Conservation (phyloP, 2,113 vertebrate species). For the Egretta garzetta region DNA sequence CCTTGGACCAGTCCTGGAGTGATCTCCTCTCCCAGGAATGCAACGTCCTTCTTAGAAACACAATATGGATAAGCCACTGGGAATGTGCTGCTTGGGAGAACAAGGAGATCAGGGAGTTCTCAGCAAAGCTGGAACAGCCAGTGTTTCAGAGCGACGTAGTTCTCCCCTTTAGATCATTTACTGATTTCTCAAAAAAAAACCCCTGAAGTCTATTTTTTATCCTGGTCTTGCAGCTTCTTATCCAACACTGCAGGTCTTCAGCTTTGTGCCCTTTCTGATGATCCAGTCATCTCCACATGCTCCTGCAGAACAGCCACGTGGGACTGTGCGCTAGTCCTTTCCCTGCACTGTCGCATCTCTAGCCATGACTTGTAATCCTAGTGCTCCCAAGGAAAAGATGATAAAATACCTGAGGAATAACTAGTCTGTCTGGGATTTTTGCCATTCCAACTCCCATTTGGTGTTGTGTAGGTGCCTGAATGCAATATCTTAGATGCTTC, state of each 20-base stretch:
- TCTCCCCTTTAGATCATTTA: background rate
- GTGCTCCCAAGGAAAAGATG: background rate
- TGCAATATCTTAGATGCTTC: background rate
- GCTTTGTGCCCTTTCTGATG: background rate
- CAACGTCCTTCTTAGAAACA: background rate
- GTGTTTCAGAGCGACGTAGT: background rate
- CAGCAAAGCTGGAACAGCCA: background rate
- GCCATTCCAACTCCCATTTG: background rate
- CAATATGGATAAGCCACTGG: background rate
- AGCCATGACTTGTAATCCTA: background rate
- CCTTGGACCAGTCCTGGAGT: background rate
- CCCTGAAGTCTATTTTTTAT: background rate
- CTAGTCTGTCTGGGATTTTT: background rate
- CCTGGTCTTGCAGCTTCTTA: background rate
- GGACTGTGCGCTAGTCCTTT: background rate
- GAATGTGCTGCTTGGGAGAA: background rate
- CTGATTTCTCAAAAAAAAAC: background rate
- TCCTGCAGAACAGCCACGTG: background rate
- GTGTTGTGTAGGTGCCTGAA: background rate
- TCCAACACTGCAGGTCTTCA: background rate
- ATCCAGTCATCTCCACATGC: background rate
- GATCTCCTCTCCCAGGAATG: background rate
- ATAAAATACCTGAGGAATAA: background rate
- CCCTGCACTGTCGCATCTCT: background rate
- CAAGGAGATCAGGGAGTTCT: background rate